phyloP scores from a whole-genome alignment of 2,888 invertebrate species.

The Frankliniella intonsa region DNA sequence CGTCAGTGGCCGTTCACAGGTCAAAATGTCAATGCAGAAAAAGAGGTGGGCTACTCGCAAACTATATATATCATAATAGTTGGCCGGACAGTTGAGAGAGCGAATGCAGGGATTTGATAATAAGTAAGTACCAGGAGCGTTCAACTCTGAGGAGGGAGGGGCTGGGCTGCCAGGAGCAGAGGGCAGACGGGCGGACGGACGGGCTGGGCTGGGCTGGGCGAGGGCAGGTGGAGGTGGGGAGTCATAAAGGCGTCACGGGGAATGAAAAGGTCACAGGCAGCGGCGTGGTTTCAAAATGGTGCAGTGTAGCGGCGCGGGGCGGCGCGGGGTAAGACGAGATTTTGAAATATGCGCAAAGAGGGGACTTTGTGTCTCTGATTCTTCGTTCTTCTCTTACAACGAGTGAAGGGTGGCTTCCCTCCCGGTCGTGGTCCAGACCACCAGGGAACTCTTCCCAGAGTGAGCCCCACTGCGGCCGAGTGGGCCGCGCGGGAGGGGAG shows the following conservation, averaged over 20 bases:
- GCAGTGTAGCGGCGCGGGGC: background rate
- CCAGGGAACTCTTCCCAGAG: too few species aligned
- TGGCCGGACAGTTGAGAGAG: too few species aligned
- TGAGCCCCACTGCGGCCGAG: too few species aligned
- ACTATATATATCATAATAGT: too few species aligned
- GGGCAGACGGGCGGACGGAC: too few species aligned
- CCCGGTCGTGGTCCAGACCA: too few species aligned
- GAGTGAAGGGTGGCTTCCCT: background rate
- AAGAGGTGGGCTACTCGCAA: too few species aligned
- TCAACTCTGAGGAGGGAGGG: background rate
- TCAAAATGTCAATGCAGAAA: too few species aligned
- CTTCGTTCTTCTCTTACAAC: too few species aligned
- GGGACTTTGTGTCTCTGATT: too few species aligned
- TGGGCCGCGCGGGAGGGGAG: too few species aligned
- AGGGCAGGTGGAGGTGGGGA: background rate
- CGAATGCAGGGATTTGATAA: background rate
- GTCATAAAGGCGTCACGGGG: slow-evolving; percentile 10
- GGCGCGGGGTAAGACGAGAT: background rate
- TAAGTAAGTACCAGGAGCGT: background rate
- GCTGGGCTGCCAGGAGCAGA: background rate
- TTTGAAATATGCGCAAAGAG: background rate
- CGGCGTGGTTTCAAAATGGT: slow-evolving; percentile 2
- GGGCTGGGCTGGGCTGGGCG: background rate
- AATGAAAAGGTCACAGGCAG: slow-evolving; percentile 22
- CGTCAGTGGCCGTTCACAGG: too few species aligned